phyloP scores from a whole-genome alignment of 2,888 invertebrate genomes.

The Cosmorhoe ocellata region DNA sequence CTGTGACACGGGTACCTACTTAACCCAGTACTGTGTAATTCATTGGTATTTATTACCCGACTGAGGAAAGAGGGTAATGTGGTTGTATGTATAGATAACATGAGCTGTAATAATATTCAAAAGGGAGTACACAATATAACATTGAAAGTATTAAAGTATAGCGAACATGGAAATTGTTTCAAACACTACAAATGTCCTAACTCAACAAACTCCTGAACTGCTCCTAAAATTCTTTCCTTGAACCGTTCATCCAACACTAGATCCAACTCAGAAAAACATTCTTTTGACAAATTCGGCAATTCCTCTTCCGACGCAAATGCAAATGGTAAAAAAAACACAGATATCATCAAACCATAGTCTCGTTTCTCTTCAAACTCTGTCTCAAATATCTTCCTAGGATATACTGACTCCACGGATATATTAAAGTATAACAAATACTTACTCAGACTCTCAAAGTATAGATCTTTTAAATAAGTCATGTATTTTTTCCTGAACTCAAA shows the following conservation, averaged over 20 bases:
- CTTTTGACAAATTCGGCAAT: constrained; percentile 39
- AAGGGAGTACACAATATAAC: no score
- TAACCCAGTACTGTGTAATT: no score
- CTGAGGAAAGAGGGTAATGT: no score
- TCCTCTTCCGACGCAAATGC: constrained; percentile 38
- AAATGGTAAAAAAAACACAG: constrained; percentile 40
- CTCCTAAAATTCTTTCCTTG: constrained; percentile 37
- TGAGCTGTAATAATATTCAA: no score
- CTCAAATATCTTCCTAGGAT: constrained; percentile 46
- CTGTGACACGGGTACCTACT: no score
- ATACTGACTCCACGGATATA: constrained; percentile 40
- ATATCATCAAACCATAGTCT: constrained; percentile 42
- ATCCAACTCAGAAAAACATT: constrained; percentile 31
- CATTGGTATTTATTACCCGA: no score
- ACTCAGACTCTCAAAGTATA: constrained; percentile 21
- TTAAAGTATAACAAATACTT: constrained; percentile 40
- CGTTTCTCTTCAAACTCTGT: constrained; percentile 38
- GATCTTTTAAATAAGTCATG: constrained; percentile 40
- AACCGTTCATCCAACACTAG: constrained; percentile 38
- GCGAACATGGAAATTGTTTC: no score
- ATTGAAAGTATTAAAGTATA: no score
- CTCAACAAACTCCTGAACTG: constrained; percentile 46
- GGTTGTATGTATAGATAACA: no score
- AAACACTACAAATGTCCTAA: constrained; percentile 33
- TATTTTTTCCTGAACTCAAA: constrained; percentile 40